phyloP scores from a whole-genome alignment of 2,888 invertebrate species.

The Yponomeuta cagnagella region DNA sequence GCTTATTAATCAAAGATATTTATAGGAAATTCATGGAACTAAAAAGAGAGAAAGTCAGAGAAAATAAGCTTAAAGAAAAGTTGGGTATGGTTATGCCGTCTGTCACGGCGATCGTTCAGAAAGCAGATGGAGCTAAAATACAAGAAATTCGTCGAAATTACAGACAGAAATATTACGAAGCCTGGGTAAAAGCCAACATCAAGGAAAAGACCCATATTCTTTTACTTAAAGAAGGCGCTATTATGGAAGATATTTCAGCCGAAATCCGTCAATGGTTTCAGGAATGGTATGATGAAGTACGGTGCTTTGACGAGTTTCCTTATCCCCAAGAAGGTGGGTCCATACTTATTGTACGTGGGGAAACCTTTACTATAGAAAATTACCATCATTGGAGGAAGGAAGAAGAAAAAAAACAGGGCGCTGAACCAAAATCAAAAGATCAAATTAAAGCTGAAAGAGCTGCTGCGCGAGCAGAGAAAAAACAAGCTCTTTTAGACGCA shows the following conservation, averaged over 20 bases:
- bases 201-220: conserved; percentile 70
- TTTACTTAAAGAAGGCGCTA: conserved; percentile 67
- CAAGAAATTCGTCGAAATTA: conserved; percentile 61
- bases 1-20: conserved; percentile 41
- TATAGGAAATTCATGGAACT: conserved; percentile 62
- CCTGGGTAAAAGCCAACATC: conserved; percentile 57
- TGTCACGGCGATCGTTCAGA: conserved; percentile 57
- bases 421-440: conserved; percentile 54
- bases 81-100: conserved; percentile 76
- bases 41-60: conserved; percentile 50
- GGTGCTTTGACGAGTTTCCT: conserved; percentile 83
- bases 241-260: conserved; percentile 84
- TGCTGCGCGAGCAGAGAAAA: conserved; percentile 56
- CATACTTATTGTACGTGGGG: conserved; percentile 73
- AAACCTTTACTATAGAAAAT: conserved; percentile 77
- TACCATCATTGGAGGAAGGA: conserved; percentile 59
- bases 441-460: conserved; percentile 63
- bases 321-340: conserved; percentile 83
- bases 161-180: conserved; percentile 56
- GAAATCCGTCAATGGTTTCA: conserved; percentile 86
- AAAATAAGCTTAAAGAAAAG: conserved; percentile 56
- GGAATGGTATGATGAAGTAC: conserved; percentile 75
- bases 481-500: conserved; percentile 46
- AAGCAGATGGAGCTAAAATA: conserved; percentile 56
- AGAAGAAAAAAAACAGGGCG: conserved; percentile 53